Evolutionary conservation across 2,797 vertebrate species (phyloP).

Genomic region (Sternarchorhynchus goeldii): DNA sequence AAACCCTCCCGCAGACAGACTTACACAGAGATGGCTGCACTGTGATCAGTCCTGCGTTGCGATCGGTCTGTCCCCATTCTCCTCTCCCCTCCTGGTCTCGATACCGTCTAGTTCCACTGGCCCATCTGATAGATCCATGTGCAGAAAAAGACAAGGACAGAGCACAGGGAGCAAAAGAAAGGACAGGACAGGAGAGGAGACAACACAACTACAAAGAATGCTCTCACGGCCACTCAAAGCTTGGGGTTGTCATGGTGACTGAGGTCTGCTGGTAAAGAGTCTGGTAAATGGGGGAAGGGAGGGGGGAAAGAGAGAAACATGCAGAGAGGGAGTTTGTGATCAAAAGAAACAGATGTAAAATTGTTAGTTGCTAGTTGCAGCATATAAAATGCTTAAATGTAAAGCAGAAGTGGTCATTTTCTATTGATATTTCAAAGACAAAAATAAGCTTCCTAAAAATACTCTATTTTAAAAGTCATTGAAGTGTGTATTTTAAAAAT

Average conservation of each 20-base stretch:
- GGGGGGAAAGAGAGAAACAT: neutral
- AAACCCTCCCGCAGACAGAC: neutral
- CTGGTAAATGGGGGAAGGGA: neutral
- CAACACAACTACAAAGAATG: conserved; percentile 35
- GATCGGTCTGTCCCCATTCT: neutral
- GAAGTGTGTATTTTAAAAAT: too few species aligned
- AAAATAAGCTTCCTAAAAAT: too few species aligned
- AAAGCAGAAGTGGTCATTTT: too few species aligned
- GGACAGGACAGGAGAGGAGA: conserved; percentile 2
- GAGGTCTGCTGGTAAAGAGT: conserved; percentile 32
- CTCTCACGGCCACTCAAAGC: conserved; percentile 45
- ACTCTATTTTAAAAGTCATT: too few species aligned
- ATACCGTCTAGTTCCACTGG: neutral
- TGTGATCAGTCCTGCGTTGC: neutral
- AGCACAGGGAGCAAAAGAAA: neutral
- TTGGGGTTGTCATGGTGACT: conserved; percentile 52
- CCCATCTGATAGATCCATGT: neutral
- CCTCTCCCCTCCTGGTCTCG: neutral
- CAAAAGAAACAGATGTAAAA: neutral
- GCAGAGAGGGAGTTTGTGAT: neutral
- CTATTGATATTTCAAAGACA: too few species aligned
- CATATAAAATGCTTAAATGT: too few species aligned
- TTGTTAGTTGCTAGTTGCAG: too few species aligned
- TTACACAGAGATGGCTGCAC: neutral
- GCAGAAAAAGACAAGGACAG: neutral